Evolutionary conservation across 2,888 invertebrate species (phyloP), one percentile per base, ranked within the genome.

Genomic region (Pollenia labialis): DNA sequence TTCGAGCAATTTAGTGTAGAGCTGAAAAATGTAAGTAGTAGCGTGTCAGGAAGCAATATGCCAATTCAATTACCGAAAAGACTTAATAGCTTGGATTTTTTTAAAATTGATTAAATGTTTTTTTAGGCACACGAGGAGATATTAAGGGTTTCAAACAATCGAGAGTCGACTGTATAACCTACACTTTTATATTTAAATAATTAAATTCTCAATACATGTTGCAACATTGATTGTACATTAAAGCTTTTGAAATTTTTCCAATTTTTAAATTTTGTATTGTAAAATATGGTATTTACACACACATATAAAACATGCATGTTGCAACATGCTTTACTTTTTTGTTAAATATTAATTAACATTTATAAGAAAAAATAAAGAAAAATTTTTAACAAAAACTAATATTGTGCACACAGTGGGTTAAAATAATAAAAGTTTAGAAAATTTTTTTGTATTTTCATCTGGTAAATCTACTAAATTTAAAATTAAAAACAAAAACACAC

Each of bases 321-420:
- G 91, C 91, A 91, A 91, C 91, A 92, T 91, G 92, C 92, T 90
- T 88, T 87, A 11, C 18, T 81, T 85, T 84, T 76, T 87, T 23
- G 2, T 4, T 23, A 74, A 62, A 71, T 48, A 44, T 50, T 16
- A 80, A 44, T 50, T 16, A 80, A 87, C 79, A 88, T 87, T 85
- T 75, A 88, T 58, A 44, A 64, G 6, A 52, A 72, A 42, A 50
- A 46, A 62, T 32, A 52, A 87, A 23, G 40, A 69, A 32, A 66
- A 4, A 75, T 44, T 82, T 52, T 64, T 10, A 44, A 32, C 48
- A 7, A 32, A 71, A 56, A 50, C 62, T 40, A 48, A 76, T 12
- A 72, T 10, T 74, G 77, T 77, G 84, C 79, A 75, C 79, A 85
- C 74, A 80, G 74, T 84, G 42, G 76, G 71, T 60, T 71, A 60